These are phyloP conservation scores for Clarias laeviceps DNA, from an alignment of 2,797 vertebrate genomes.

Conservation along the genomic window DNA sequence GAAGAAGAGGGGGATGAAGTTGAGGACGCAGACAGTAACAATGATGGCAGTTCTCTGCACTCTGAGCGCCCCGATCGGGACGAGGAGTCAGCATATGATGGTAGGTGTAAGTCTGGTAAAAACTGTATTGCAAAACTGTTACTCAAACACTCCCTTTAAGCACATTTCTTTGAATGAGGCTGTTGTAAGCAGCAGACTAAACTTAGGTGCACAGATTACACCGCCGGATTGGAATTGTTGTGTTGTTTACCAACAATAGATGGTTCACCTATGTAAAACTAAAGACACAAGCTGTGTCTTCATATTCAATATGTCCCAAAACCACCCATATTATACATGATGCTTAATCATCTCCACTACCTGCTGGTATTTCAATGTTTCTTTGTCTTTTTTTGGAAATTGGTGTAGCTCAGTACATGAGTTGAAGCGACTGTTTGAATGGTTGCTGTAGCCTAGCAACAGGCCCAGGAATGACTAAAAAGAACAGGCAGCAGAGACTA, in stretches of 20 bases:
- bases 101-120: conserved; percentile 66
- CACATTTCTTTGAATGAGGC: background rate
- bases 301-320: background rate
- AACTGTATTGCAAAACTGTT: background rate
- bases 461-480: conserved; percentile 72
- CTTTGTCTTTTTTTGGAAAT: conserved; percentile 21
- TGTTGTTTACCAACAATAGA: background rate
- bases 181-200: background rate
- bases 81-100: conserved; percentile 81
- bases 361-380: background rate
- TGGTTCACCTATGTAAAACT: background rate
- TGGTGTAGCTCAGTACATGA: conserved; percentile 44
- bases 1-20: conserved; percentile 80
- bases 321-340: background rate
- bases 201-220: background rate
- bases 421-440: conserved; percentile 49
- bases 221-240: background rate
- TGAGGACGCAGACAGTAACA: conserved; percentile 78
- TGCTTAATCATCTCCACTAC: background rate
- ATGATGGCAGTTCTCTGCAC: conserved; percentile 81
- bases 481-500: conserved; percentile 59
- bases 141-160: background rate
- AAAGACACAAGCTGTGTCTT: background rate
- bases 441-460: conserved; percentile 75
- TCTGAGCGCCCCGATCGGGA: conserved; percentile 91